phyloP scores from a whole-genome alignment of 2,797 vertebrate genomes.

The Nannoperca australis region DNA sequence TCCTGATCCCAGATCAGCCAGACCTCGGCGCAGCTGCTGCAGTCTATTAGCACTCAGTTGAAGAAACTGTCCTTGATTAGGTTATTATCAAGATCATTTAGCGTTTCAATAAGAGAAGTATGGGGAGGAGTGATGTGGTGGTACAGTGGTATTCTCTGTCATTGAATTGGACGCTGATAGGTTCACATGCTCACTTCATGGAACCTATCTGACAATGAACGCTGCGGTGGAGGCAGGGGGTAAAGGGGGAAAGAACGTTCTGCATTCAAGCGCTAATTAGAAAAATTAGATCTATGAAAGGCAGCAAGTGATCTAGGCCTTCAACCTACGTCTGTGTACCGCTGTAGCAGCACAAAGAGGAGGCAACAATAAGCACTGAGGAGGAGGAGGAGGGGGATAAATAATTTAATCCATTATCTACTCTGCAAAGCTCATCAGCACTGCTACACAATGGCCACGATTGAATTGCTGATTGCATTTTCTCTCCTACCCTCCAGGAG shows the following conservation, averaged over 20 bases:
- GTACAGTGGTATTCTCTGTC: conserved; percentile 47
- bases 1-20: conserved; percentile 45
- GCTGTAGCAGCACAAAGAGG: conserved; percentile 81
- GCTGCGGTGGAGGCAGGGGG: conserved; percentile 74
- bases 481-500: conserved; percentile 82
- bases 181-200: conserved; percentile 87
- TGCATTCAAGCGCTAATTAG: conserved; percentile 94
- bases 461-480: conserved; percentile 87
- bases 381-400: conserved; percentile 83
- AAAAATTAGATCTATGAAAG: conserved; percentile 98
- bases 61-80: conserved; percentile 87
- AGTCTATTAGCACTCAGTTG: conserved; percentile 47
- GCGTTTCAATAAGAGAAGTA: conserved; percentile 77
- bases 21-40: conserved; percentile 44
- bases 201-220: conserved; percentile 85
- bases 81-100: conserved; percentile 81
- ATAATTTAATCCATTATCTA: conserved; percentile 99
- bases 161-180: conserved; percentile 80
- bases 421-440: conserved; percentile 94
- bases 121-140: conserved; percentile 39
- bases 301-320: conserved; percentile 91
- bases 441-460: conserved; percentile 85
- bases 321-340: conserved; percentile 88
- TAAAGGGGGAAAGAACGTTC: conserved; percentile 78
- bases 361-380: conserved; percentile 80